Percentiles rank a stretch among this genome's conserved stretches.
Conservation (phyloP, 2,797 vertebrate genomes). For the Centroberyx gerrardi region DNA sequence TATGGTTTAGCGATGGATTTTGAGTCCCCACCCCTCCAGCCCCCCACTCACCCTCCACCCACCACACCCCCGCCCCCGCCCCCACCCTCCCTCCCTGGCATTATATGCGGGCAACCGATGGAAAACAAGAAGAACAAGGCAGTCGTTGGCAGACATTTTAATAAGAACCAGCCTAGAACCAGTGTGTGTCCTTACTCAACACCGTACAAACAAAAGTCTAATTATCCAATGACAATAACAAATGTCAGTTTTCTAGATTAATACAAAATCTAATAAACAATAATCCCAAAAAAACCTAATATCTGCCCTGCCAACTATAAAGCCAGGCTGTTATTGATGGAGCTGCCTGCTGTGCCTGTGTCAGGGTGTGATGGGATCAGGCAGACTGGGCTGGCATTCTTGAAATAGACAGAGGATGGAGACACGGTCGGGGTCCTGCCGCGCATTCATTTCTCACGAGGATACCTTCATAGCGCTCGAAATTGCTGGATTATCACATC, state of each 20-base stretch:
- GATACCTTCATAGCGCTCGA: slow-evolving; percentile 81
- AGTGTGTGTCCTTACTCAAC: slow-evolving; percentile 32
- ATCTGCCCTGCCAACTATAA: slow-evolving; percentile 20
- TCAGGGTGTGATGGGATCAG: slow-evolving; percentile 50
- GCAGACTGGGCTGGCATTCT: slow-evolving; percentile 56
- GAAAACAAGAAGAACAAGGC: slow-evolving; percentile 51
- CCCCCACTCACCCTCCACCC: not conserved
- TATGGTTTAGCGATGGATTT: slow-evolving; percentile 77
- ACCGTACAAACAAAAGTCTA: slow-evolving; percentile 9
- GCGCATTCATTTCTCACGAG: slow-evolving; percentile 70
- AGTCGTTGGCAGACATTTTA: slow-evolving; percentile 56
- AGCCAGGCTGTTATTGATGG: slow-evolving; percentile 29
- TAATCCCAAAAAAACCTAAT: slow-evolving; percentile 9
- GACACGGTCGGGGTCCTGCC: slow-evolving; percentile 61
- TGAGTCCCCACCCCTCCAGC: slow-evolving; percentile 3
- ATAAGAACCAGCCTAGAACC: slow-evolving; percentile 15
- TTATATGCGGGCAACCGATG: slow-evolving; percentile 43
- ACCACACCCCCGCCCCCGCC: not conserved
- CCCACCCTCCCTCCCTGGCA: slow-evolving; percentile 28
- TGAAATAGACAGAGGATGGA: slow-evolving; percentile 71
- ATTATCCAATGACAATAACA: slow-evolving; percentile 26
- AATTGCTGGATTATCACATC: slow-evolving; percentile 85
- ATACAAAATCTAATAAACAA: slow-evolving; percentile 15
- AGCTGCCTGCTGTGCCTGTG: slow-evolving; percentile 52
- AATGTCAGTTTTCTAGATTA: slow-evolving; percentile 25